These are phyloP conservation scores for Limnephilus lunatus DNA, from an alignment of 2,888 invertebrate species.

Conservation along the genomic window DNA sequence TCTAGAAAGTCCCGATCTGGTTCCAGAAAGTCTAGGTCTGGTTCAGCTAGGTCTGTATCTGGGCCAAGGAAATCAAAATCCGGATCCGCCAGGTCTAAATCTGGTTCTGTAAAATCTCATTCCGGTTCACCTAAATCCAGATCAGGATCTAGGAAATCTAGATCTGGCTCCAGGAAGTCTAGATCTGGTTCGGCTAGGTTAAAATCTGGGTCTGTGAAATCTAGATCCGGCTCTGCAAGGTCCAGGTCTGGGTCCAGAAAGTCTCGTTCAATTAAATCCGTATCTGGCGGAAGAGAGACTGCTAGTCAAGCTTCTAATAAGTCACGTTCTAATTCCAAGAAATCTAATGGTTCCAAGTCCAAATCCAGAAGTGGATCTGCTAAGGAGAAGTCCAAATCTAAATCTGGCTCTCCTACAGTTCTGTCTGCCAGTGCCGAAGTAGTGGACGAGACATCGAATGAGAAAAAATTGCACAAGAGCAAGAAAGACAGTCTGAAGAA, in stretches of 20 bases:
- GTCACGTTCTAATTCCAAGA: conserved; percentile 67
- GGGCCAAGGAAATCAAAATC: conserved; percentile 66
- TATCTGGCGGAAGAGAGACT: conserved; percentile 66
- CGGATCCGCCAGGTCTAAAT: conserved; percentile 67
- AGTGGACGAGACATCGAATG: conserved; percentile 34
- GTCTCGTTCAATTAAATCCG: conserved; percentile 67
- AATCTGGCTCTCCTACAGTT: conserved; percentile 68
- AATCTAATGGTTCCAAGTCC: conserved; percentile 61
- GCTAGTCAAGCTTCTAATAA: conserved; percentile 67
- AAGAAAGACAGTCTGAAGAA: conserved; percentile 66
- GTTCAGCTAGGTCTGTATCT: conserved; percentile 67
- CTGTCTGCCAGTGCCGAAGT: conserved; percentile 34
- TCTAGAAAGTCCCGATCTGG: conserved; percentile 65
- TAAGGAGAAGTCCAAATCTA: conserved; percentile 67
- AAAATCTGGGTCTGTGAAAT: conserved; percentile 68
- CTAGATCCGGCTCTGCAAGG: conserved; percentile 65
- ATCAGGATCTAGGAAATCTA: conserved; percentile 68
- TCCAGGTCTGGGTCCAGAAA: conserved; percentile 68
- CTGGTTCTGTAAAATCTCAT: conserved; percentile 65
- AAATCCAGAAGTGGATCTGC: conserved; percentile 67
- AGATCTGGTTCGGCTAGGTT: conserved; percentile 68
- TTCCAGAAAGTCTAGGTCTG: conserved; percentile 68
- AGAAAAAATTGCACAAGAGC: conserved; percentile 63
- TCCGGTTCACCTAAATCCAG: conserved; percentile 66
- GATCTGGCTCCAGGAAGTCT: conserved; percentile 69